Evolutionary conservation across 2,797 vertebrate genomes (phyloP).

Genomic region (Echiichthys vipera): DNA sequence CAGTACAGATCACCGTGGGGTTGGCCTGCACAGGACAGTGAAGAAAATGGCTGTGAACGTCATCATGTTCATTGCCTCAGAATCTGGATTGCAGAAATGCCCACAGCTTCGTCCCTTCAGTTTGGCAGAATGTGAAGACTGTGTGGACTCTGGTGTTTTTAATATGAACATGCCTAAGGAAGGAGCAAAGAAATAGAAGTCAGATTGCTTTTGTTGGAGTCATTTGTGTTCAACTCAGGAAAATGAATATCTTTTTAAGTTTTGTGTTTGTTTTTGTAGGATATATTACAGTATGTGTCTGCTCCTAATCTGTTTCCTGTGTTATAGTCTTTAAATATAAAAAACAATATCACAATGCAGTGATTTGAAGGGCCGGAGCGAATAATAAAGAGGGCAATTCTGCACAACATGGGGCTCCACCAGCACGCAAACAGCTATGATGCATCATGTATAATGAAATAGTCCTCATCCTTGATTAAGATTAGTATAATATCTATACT

Average conservation of each 20-base stretch:
- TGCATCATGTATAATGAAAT: too few species aligned
- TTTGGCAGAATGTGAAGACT: constrained; percentile 23
- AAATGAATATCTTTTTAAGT: not conserved
- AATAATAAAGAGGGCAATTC: too few species aligned
- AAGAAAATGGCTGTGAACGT: constrained; percentile 41
- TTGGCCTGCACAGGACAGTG: constrained; percentile 53
- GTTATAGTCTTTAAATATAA: not conserved
- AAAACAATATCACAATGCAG: not conserved
- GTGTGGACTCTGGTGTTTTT: constrained; percentile 15
- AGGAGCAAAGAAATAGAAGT: not conserved
- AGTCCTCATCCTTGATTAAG: too few species aligned
- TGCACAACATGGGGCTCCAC: too few species aligned
- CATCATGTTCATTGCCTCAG: constrained; percentile 44
- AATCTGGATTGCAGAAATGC: constrained; percentile 20
- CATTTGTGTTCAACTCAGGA: not conserved
- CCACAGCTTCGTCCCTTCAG: constrained; percentile 14
- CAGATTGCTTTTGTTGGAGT: not conserved
- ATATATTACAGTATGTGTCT: not conserved
- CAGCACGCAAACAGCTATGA: too few species aligned
- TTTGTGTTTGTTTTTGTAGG: not conserved
- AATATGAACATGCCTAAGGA: constrained; percentile 2
- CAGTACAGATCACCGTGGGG: constrained; percentile 38
- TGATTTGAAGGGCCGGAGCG: too few species aligned
- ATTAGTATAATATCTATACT: too few species aligned
- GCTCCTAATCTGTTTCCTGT: not conserved